A percentile compares a stretch with the other conserved stretches of the same genome.
Conservation (phyloP, 2,113 vertebrate genomes). For the Rafetus swinhoei region DNA sequence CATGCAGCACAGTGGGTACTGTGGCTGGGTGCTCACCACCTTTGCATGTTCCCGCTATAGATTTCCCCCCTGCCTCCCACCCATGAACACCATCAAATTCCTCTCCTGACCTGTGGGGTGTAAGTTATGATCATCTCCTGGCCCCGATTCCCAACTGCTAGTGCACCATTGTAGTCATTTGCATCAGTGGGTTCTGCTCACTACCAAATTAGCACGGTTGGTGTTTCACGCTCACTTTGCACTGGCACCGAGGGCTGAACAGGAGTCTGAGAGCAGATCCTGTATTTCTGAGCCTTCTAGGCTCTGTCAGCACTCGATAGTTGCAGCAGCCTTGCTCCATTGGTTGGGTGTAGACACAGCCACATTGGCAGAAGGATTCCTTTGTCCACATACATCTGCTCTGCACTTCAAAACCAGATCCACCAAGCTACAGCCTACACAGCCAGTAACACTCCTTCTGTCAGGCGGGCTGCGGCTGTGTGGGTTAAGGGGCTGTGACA, state of each 20-base stretch:
- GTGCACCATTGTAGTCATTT: neutral
- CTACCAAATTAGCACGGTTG: neutral
- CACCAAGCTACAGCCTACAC: neutral
- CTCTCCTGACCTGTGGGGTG: neutral
- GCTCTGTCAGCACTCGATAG: neutral
- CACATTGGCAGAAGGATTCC: neutral
- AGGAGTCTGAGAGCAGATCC: neutral
- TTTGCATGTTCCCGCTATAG: too few species aligned
- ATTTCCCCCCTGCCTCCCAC: neutral
- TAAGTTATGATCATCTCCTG: neutral
- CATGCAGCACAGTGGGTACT: too few species aligned
- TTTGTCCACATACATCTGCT: neutral
- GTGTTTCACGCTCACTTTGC: neutral
- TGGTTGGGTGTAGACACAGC: too few species aligned
- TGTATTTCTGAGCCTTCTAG: neutral
- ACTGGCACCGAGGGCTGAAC: neutral
- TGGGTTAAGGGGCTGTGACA: neutral
- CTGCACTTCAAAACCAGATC: neutral
- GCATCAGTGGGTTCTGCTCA: neutral
- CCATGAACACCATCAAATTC: neutral
- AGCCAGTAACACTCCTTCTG: neutral
- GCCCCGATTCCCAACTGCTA: neutral
- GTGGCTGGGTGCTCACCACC: too few species aligned
- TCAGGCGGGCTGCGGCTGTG: too few species aligned
- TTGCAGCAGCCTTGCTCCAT: too few species aligned